Base-by-base conservation (phyloP, 2,797 vertebrate species). In the Halcyon smyrnensis region DNA sequence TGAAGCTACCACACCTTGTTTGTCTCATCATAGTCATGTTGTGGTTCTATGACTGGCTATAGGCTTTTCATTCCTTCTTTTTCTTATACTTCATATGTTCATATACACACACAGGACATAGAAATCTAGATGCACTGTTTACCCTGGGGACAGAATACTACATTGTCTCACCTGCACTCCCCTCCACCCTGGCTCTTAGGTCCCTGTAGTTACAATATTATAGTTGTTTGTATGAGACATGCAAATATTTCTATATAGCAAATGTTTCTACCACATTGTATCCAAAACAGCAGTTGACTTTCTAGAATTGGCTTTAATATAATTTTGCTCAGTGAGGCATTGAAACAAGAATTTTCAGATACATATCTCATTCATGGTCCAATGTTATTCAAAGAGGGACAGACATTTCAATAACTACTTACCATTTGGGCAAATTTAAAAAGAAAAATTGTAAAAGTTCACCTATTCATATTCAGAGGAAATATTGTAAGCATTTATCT, bases 161-260 rank as follows among this genome's bases (percentile, higher is more conserved):
- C 2, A 36, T 0, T 28, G 8, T 57, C 15, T 71, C 45, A 68
- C 8, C 13, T 71, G n/a, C 30, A 1, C 4, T 32, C 5, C 20
- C 6, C 30, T 63, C 32, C 19, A 32, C 5, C 11, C 28, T 68
- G 19, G 5, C 11, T 8, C 11, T 46, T 50, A 14, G 13, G 8
- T 39, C 14, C 3, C 21, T 60, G 13, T 25, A 85, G 53, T 73
- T n/a, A 79, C 7, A 79, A 12, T 36, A 59, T 43, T 65, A 34
- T 36, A 20, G 5, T 18, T 62, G 4, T 15, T 74, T 50, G 27
- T 51, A 51, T 51, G 50, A 51, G 25, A 51, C 50, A 50, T 48
- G 48, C 43, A 45, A 45, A 27, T 50, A 24, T 25, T 50, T 50
- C 48, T 50, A 24, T 9, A 37, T 21, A 51, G 6, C 7, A 71